Conservation (phyloP, 2,113 vertebrate genomes). For the Aegotheles bennettii region DNA sequence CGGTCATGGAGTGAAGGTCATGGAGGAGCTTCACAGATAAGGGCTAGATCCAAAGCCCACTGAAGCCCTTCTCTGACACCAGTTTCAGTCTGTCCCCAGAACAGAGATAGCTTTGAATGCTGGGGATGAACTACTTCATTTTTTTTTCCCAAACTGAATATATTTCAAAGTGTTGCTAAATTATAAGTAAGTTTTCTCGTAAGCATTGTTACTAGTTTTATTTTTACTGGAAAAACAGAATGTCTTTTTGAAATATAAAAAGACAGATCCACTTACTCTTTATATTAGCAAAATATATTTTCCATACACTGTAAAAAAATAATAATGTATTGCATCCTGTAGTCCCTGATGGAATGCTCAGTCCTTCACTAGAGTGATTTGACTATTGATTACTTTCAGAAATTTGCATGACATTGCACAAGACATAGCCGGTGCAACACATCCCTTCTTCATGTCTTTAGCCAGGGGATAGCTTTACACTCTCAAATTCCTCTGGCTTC, state of each 20-base stretch:
- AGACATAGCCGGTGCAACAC: not conserved
- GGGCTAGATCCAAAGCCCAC: not conserved
- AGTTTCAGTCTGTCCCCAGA: not conserved
- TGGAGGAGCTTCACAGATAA: not conserved
- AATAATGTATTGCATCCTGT: not conserved
- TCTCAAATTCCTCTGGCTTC: not conserved
- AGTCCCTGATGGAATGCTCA: not conserved
- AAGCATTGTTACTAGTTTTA: not conserved
- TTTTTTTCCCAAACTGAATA: not conserved
- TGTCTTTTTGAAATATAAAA: not conserved
- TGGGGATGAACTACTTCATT: rapidly evolving
- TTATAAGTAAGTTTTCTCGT: not conserved
- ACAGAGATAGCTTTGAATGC: not conserved
- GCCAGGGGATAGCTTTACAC: not conserved
- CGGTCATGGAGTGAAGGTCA: not conserved
- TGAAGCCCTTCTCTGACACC: not conserved
- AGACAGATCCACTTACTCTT: not conserved
- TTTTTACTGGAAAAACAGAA: not conserved
- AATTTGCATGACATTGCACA: not conserved
- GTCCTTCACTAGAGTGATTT: slow-evolving; percentile 39
- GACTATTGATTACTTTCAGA: slow-evolving; percentile 54
- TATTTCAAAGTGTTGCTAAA: not conserved
- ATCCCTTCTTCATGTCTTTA: not conserved
- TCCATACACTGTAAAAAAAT: not conserved
- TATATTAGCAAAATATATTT: not conserved